phyloP scores from a whole-genome alignment of 1,140 invertebrate species.

The Bombus difficillimus region DNA sequence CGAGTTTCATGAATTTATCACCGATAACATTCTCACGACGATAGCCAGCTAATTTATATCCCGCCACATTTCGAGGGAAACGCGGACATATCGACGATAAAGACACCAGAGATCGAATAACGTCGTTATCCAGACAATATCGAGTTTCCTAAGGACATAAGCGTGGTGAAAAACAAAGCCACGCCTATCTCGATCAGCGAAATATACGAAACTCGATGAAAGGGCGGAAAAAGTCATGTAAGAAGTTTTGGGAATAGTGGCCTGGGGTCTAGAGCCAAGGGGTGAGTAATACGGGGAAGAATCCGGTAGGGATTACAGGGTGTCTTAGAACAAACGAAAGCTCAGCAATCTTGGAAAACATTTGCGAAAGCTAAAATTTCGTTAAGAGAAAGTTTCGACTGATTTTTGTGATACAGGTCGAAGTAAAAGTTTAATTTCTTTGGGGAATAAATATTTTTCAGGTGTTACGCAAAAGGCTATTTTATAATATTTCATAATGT shows the following conservation, averaged over 20 bases:
- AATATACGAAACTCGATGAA: constrained; percentile 4
- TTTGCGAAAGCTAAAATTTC: not conserved
- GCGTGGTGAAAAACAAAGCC: not conserved
- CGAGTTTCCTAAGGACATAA: not conserved
- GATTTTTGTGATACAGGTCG: too few relatives aligned
- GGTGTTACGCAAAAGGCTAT: too few relatives aligned
- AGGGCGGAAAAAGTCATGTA: not conserved
- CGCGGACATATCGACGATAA: not conserved
- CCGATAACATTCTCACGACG: not conserved
- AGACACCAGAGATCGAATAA: too few relatives aligned
- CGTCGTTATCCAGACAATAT: not conserved
- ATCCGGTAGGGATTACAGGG: not conserved
- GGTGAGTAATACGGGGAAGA: not conserved
- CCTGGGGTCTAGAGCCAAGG: not conserved
- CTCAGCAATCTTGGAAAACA: too few relatives aligned
- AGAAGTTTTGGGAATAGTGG: constrained; percentile 5
- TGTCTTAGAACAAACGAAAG: not conserved
- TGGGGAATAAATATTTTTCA: too few relatives aligned
- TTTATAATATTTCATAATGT: too few relatives aligned
- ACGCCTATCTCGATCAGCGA: constrained; percentile 16
- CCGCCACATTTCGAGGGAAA: not conserved
- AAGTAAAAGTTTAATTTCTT: too few relatives aligned
- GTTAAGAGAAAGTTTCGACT: too few relatives aligned
- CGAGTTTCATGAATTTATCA: not conserved
- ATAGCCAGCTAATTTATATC: constrained; percentile 8